Conservation (phyloP, 2,888 invertebrate species). For the Lepeophtheirus nordmannii region DNA sequence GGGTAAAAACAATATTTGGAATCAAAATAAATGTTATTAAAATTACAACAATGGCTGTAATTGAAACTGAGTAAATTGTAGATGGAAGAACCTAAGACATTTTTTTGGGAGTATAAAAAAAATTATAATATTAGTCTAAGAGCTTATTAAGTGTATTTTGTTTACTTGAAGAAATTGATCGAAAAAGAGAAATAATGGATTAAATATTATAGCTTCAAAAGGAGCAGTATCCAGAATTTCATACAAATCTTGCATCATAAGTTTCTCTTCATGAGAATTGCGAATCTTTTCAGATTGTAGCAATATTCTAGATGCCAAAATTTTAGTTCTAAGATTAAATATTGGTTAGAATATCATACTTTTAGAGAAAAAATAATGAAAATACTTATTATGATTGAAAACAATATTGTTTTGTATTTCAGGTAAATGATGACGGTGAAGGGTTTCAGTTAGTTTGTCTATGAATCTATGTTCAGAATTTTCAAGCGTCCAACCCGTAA, state of each 20-base stretch:
- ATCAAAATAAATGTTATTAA: slow-evolving; percentile 35
- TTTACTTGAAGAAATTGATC: slow-evolving; percentile 31
- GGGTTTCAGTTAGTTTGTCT: too few species aligned
- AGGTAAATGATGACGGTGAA: background rate
- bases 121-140: too few species aligned
- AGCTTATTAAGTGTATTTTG: slow-evolving; percentile 5
- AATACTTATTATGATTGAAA: background rate
- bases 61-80: slow-evolving; percentile 33
- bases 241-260: slow-evolving; percentile 2
- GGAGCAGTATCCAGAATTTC: slow-evolving; percentile 26
- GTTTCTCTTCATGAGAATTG: slow-evolving; percentile 14
- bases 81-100: slow-evolving; percentile 23
- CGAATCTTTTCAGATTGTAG: slow-evolving; percentile 5
- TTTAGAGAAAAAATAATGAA: background rate
- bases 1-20: slow-evolving; percentile 34
- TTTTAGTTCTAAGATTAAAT: background rate
- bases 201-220: slow-evolving; percentile 30
- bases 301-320: slow-evolving; percentile 6
- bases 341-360: background rate
- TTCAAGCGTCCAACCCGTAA: too few species aligned
- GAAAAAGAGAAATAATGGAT: slow-evolving; percentile 25
- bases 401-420: background rate
- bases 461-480: too few species aligned
- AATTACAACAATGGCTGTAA: slow-evolving; percentile 35
- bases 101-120: too few species aligned